Conservation (phyloP, 64 coral and sea anemone genomes). For the Stylophora pistillata region DNA sequence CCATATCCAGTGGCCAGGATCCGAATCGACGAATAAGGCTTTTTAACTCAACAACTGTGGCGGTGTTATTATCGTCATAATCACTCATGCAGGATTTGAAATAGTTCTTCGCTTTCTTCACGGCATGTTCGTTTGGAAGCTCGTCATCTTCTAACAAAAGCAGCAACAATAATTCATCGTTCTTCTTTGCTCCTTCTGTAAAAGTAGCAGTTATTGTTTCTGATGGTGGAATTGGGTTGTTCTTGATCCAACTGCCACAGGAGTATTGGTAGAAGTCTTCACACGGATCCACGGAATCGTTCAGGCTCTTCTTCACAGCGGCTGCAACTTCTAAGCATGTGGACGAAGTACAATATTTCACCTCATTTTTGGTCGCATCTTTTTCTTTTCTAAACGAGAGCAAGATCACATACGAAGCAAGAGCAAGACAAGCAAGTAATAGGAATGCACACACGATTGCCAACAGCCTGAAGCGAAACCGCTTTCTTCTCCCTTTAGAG, state of each 20-base stretch:
- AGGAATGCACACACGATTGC: background rate
- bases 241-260: conserved; percentile 53
- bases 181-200: background rate
- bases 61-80: background rate
- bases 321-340: conserved; percentile 45
- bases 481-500: background rate
- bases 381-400: background rate
- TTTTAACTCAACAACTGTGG: conserved; percentile 7
- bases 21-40: background rate
- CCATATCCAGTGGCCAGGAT: conserved; percentile 14
- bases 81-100: conserved; percentile 62
- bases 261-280: conserved; percentile 47
- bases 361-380: background rate
- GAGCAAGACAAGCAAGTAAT: conserved; percentile 18
- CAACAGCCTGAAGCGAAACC: background rate
- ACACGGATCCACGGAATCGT: conserved; percentile 45
- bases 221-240: conserved; percentile 42
- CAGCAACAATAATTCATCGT: conserved; percentile 1
- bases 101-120: conserved; percentile 23
- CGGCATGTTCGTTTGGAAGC: background rate
- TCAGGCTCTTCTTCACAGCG: conserved; percentile 30
- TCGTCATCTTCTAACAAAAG: background rate
- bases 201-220: background rate
- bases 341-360: background rate
- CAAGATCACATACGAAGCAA: conserved; percentile 17